A percentile compares a stretch with the other conserved stretches of the same genome.
phyloP scores from a whole-genome alignment of 2,888 invertebrate genomes.

The Cephus rjabovi region DNA sequence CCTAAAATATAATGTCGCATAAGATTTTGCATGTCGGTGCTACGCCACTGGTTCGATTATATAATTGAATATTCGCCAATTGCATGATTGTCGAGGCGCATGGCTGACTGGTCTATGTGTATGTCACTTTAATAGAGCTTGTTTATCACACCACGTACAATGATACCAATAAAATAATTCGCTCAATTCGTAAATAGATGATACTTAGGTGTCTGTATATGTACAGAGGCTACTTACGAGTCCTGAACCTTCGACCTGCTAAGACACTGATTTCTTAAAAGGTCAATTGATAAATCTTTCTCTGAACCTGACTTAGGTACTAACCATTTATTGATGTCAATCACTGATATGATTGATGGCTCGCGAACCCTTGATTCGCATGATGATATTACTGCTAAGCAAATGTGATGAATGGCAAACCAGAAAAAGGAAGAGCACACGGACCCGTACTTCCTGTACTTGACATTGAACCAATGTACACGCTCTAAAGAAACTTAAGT shows the following conservation, averaged over 20 bases:
- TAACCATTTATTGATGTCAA: background rate
- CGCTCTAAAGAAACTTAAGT: background rate
- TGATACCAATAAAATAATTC: constrained; percentile 39
- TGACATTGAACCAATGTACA: constrained; percentile 26
- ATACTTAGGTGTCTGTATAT: background rate
- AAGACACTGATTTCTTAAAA: background rate
- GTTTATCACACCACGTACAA: constrained; percentile 43
- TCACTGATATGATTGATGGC: background rate
- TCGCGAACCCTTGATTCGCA: background rate
- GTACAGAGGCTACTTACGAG: background rate
- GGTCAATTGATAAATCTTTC: background rate
- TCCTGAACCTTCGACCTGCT: background rate
- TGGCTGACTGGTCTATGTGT: constrained; percentile 52
- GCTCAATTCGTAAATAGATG: constrained; percentile 30
- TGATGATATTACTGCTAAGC: background rate
- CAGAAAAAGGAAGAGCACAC: background rate
- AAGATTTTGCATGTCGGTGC: background rate
- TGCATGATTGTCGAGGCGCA: constrained; percentile 61
- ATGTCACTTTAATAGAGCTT: constrained; percentile 30
- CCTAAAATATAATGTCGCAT: background rate
- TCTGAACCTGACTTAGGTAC: background rate
- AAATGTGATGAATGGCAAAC: background rate
- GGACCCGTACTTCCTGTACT: constrained; percentile 18
- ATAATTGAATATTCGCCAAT: constrained; percentile 65
- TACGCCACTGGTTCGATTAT: constrained; percentile 56